These are phyloP conservation scores for Rhopalosiphum nymphaeae DNA, from an alignment of 2,888 invertebrate species.

Conservation along the genomic window DNA sequence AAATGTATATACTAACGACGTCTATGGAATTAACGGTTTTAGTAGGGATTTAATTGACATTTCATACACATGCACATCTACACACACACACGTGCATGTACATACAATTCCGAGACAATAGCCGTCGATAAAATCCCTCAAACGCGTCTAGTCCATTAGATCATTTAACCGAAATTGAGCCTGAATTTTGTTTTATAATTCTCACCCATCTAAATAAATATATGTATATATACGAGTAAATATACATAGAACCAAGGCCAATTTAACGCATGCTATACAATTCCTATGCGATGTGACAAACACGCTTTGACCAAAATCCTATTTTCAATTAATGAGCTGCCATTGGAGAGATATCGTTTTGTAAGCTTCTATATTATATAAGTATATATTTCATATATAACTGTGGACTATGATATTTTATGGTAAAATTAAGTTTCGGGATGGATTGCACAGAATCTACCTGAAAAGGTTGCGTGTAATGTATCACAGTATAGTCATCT, in stretches of 20 bases:
- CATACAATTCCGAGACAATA: constrained; percentile 5
- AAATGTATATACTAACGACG: background rate
- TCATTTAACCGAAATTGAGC: background rate
- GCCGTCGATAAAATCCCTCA: constrained; percentile 1
- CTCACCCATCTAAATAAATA: background rate
- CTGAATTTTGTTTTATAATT: background rate
- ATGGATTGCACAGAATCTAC: no score
- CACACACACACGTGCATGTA: background rate
- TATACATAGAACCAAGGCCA: background rate
- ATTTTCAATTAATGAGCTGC: background rate
- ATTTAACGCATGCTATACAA: background rate
- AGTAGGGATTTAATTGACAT: constrained; percentile 29
- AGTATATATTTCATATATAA: no score
- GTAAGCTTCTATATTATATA: background rate
- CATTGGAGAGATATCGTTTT: background rate
- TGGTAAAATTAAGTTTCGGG: no score
- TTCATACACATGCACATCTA: background rate
- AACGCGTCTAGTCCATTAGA: constrained; percentile 51
- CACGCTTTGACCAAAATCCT: background rate
- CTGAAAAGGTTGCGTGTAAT: no score
- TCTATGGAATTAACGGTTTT: background rate
- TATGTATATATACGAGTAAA: background rate
- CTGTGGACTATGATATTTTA: no score
- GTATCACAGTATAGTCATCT: no score
- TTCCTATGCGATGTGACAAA: background rate